Base-by-base conservation (phyloP, 1,140 invertebrate genomes). In the Orius laevigatus region DNA sequence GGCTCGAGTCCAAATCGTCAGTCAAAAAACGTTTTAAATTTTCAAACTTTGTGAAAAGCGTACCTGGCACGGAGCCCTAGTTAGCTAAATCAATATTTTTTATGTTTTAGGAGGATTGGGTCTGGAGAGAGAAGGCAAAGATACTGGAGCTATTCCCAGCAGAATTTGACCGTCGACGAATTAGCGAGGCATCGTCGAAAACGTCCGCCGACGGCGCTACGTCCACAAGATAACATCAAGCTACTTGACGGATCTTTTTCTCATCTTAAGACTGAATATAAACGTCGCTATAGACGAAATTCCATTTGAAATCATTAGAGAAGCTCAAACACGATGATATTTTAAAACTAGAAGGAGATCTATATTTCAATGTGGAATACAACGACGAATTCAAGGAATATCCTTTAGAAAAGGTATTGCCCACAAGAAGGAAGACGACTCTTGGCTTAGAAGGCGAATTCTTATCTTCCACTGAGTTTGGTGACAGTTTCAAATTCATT, bases 221-320 rank as follows among this genome's bases (percentile, higher is more conserved):
- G 48, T 20, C 55, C 55, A 9, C 34, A 45, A 4, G 49, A 50
- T 40, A 51, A 33, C 33, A 42, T 56, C 14, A 25, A 34, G 0
- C 32, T 46, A 6, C 31, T 44, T 15, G 46, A 53, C 1, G 55
- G 55, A 6, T 46, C 40, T 8, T 56, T 56, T 40, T 31, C 25
- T 8, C 32, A 43, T 25, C 15, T 54, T 10, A 56, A 56, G 41
- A 54, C 52, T 32, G 55, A 56, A 40, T 56, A 56, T 45, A 48
- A 35, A 14, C 34, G 55, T 8, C 15, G 52, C 8, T 56, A 41
- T 32, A 45, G 46, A 8, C 36, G 36, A 38, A 50, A 53, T 42
- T 49, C 47, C 19, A 34, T 43, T 19, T 49, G 1, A 45, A 16
- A 10, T 19, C 25, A 4, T 5, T 50, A 10, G 50, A 38, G 2